Conservation (phyloP, 2,797 vertebrate species). For the Anguilla obscura region DNA sequence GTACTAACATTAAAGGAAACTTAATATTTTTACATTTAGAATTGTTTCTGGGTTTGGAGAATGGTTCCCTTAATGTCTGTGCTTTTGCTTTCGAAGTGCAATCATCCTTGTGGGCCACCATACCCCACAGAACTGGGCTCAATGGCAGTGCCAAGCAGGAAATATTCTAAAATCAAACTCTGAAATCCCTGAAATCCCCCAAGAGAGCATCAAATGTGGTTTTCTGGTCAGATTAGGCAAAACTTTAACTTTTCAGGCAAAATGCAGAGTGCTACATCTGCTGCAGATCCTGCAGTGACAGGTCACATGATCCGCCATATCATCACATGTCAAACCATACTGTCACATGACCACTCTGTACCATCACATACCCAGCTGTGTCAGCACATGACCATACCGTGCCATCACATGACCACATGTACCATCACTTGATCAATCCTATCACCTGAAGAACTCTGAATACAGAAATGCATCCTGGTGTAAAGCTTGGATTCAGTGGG, state of each 20-base stretch:
- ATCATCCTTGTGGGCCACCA: no score
- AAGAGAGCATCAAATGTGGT: no score
- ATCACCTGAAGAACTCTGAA: not conserved
- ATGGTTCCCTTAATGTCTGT: no score
- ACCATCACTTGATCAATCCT: not conserved
- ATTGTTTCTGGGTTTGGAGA: no score
- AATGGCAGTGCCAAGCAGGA: no score
- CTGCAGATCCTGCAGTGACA: not conserved
- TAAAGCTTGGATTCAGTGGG: not conserved
- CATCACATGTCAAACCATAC: not conserved
- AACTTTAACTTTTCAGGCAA: not conserved
- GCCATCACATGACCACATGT: not conserved
- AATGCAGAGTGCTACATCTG: not conserved
- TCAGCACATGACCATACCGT: not conserved
- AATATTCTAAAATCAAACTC: no score
- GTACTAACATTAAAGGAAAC: no score
- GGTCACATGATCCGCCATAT: not conserved
- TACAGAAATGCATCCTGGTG: not conserved
- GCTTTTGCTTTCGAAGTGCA: no score
- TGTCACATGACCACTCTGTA: not conserved
- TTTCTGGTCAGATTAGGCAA: not conserved
- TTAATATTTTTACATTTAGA: no score
- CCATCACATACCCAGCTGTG: not conserved
- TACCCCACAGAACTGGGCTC: no score
- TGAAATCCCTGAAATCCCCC: no score